Conservation (phyloP, 2,888 invertebrate genomes). For the Ditula angustiorana region DNA sequence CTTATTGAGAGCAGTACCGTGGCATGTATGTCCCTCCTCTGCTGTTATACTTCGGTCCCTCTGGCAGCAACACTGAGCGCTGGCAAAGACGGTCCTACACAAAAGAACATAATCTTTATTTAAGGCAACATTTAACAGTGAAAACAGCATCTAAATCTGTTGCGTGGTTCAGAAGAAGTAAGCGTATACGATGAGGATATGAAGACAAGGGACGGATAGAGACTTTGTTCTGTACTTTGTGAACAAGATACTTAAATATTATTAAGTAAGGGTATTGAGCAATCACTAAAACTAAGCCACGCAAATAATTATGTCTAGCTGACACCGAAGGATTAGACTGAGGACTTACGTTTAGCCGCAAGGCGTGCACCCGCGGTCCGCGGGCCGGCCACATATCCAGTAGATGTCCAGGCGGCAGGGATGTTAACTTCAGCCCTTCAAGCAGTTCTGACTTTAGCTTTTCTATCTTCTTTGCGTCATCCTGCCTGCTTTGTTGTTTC, state of each 20-base stretch:
- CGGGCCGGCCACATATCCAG: conserved; percentile 1
- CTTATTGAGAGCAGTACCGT: conserved; percentile 42
- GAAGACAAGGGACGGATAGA: no score
- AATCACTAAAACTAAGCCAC: no score
- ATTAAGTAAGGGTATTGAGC: no score
- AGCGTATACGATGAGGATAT: no score
- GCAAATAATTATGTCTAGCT: no score
- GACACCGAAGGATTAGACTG: no score
- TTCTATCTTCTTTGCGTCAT: neutral
- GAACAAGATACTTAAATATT: no score
- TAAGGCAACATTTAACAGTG: no score
- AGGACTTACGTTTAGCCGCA: neutral
- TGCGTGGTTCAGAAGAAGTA: no score
- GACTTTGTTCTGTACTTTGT: no score
- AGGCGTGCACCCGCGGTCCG: neutral
- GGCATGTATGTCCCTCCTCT: conserved; percentile 51
- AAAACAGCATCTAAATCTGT: no score
- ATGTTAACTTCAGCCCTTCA: neutral
- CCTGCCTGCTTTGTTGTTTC: no score
- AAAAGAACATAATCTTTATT: neutral
- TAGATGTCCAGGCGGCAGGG: neutral
- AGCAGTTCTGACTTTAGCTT: neutral
- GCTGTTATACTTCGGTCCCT: conserved; percentile 66
- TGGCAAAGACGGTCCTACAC: conserved; percentile 64
- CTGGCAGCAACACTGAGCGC: conserved; percentile 64